phyloP scores from a whole-genome alignment of 2,888 invertebrate species.

The Mermis nigrescens region DNA sequence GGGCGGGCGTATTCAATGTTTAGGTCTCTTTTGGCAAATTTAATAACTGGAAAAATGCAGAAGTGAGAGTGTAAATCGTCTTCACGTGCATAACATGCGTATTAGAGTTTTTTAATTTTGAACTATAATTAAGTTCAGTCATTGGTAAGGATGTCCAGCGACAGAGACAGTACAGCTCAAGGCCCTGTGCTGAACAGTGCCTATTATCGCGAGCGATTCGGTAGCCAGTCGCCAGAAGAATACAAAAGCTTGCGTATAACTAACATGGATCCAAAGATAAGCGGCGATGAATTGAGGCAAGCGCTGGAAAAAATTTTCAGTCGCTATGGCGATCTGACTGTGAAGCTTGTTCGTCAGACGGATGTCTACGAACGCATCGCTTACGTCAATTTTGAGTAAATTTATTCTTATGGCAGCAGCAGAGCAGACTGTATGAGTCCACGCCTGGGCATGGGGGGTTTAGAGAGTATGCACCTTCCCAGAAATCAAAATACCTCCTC shows the following conservation, averaged over 20 bases:
- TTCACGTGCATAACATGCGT: no score
- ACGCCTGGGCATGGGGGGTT: no score
- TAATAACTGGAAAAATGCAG: no score
- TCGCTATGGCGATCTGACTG: slow-evolving; percentile 23
- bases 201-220: slow-evolving; percentile 17
- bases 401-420: slow-evolving; percentile 23
- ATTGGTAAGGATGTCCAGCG: not conserved
- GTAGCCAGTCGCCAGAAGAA: slow-evolving; percentile 29
- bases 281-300: slow-evolving; percentile 23
- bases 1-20: no score
- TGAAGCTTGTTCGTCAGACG: slow-evolving; percentile 27
- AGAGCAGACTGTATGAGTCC: not conserved
- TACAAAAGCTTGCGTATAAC: slow-evolving; percentile 28
- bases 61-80: no score
- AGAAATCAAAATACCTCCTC: no score
- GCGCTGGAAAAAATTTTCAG: slow-evolving; percentile 23
- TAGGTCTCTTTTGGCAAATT: no score
- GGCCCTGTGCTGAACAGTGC: not conserved
- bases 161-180: not conserved
- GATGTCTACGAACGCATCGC: slow-evolving; percentile 27
- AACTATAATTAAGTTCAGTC: no score
- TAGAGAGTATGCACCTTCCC: no score
- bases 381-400: slow-evolving; percentile 27
- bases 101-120: no score
- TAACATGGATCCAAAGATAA: slow-evolving; percentile 21